A percentile compares a stretch with the other conserved stretches of the same genome.
Conservation (phyloP, 1,140 invertebrate species). For the Hylyphantes graminicola region DNA sequence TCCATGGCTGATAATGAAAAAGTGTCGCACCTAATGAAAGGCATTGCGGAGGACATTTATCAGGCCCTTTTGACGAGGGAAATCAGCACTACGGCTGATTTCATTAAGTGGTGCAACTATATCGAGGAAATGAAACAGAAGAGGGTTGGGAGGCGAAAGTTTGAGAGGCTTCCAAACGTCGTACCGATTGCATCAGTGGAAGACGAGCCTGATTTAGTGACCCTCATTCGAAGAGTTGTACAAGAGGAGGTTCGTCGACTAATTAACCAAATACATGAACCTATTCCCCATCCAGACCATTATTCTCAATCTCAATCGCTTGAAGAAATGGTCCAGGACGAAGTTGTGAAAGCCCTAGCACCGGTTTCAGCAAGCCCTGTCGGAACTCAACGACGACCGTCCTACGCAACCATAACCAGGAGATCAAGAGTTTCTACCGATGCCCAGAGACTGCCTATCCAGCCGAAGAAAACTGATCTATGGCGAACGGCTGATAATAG, state of each 20-base stretch:
- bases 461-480: conserved; percentile 7
- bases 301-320: neutral
- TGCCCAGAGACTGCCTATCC: neutral
- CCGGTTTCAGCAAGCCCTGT: neutral
- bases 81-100: neutral
- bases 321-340: neutral
- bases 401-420: neutral
- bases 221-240: neutral
- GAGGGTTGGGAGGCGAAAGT: neutral
- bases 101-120: neutral
- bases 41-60: neutral
- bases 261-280: neutral
- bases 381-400: neutral
- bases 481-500: neutral
- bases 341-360: neutral
- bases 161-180: neutral
- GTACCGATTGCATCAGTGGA: neutral
- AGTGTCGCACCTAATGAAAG: neutral
- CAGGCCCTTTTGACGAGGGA: neutral
- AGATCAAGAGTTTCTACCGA: neutral
- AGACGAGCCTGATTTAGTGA: neutral
- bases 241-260: neutral
- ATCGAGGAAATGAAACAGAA: conserved; percentile 6
- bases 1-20: neutral
- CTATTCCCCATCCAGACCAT: neutral